Evolutionary conservation across 2,797 vertebrate genomes (phyloP), one percentile per base, ranked within the genome.

Genomic region (Loris lydekkerianus): DNA sequence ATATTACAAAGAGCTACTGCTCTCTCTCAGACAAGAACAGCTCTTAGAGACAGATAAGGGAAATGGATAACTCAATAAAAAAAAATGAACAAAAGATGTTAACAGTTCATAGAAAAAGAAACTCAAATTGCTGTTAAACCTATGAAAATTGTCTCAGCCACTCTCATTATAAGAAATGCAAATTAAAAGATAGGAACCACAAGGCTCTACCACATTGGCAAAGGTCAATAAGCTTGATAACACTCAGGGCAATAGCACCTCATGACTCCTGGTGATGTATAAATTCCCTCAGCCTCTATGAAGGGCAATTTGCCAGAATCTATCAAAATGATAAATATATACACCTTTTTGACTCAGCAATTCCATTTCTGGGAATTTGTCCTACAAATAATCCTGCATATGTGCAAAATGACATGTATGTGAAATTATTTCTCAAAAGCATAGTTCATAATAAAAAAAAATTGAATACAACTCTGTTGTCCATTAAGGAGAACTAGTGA

Each of bases 291-390:
- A 84, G 4, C 10, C 18, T 61, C 29, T 91, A 46, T 37, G 60
- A 43, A 18, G 29, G 27, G 20, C 70, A 84, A 73, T 60, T 43
- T 84, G 58, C 65, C 37, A 95, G 83, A 85, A 86, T 37, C 82
- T 78, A 93, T 72, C 82, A 93, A n/a, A 83, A 87, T 77, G 63
- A 86, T 78, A 83, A 83, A 60, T 65, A 17, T 5, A 60, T 78
- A n/a, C 27, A 40, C n/a, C n/a, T 77, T 90, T 86, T 56, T 49
- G 46, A 85, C 23, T 21, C 58, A 76, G 25, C 25, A 14, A 82
- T 75, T 76, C n/a, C 69, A 80, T 69, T 80, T 95, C 70, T 77
- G 27, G 20, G 37, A 78, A 78, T 58, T 37, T n/a, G 21, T 86
- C 31, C 34, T 40, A 23, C 83, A 72, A 60, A 91, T 3, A 83